Evolutionary conservation across 1,140 invertebrate genomes (phyloP), one percentile per base, ranked within the genome.

Genomic region (Microvelia longipes): DNA sequence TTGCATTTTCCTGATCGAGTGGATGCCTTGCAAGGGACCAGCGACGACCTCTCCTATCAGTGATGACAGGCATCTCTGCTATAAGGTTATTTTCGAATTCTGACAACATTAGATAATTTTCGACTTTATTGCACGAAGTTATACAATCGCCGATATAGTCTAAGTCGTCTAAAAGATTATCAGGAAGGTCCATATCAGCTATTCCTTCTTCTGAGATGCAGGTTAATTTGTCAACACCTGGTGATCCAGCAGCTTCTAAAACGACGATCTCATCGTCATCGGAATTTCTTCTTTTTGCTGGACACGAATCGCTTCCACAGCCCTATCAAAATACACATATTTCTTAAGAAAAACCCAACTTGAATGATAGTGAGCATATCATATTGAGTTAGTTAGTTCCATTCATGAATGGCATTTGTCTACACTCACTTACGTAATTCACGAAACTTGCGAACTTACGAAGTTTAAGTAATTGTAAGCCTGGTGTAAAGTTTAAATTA

Each of bases 151-250:
- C 88, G 69, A 89, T 89, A 73, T 90, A 91, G 74, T 92, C 90
- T 61, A 91, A 81, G 74, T 91, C 89, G 72, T 91, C 90, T 1
- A 92, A 81, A 29, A 91, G 78, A 79, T 92, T 90, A 75, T 92
- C 90, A 0, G 89, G 89, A 69, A 90, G 83, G 80, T 92, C 90
- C 83, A 92, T 87, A 76, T 92, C 90, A 0, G 90, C 88, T 28
- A 91, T 89, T 50, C 90, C 90, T 77, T 92, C 90, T 77, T 93
- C 91, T 2, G 90, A 92, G 74, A 93, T 93, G 77, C 90, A 92
- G 1, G 91, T 93, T 61, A 92, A 81, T 72, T 88, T 85, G 30
- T 85, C 83, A 0, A 75, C 76, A 2, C 71, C 66, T 14, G 65
- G 69, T 5, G 68, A 63, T 1, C 29, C 67, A 1, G 68, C 68